Conservation (phyloP, 1,140 invertebrate species). For the Diorhabda carinulata region DNA sequence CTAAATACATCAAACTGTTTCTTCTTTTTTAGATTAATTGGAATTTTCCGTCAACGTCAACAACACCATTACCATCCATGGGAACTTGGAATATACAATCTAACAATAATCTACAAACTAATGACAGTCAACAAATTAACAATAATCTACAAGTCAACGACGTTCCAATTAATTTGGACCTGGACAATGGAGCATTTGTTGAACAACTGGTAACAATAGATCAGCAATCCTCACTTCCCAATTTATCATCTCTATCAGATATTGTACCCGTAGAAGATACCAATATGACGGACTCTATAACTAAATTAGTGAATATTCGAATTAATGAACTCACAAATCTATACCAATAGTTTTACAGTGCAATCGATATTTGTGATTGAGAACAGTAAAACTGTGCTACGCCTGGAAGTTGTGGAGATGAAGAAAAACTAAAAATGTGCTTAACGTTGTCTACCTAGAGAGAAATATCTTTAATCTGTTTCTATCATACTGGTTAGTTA, state of each 20-base stretch:
- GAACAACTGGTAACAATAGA: background rate
- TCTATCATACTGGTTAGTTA: too few species aligned
- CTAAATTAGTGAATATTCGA: conserved; percentile 8
- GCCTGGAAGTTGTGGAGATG: too few species aligned
- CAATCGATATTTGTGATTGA: too few species aligned
- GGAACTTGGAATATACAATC: conserved; percentile 1
- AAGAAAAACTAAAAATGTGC: too few species aligned
- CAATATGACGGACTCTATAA: conserved; percentile 13
- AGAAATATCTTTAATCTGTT: too few species aligned
- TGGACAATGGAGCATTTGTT: conserved; percentile 10
- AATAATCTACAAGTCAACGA: too few species aligned
- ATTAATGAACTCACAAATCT: background rate
- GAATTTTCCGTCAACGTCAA: background rate
- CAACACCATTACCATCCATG: background rate
- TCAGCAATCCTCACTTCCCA: background rate
- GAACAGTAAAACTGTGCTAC: too few species aligned
- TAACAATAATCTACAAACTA: too few species aligned
- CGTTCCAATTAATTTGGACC: background rate
- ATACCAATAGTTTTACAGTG: background rate
- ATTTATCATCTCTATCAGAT: conserved; percentile 12
- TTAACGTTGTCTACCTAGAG: too few species aligned
- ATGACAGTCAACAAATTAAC: too few species aligned
- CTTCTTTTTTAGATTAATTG: background rate
- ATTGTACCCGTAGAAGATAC: conserved; percentile 6
- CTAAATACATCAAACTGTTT: too few species aligned